These are phyloP conservation scores for Imbricaverruca yamaguchii DNA, from an alignment of 2,888 invertebrate genomes.

Conservation along the genomic window DNA sequence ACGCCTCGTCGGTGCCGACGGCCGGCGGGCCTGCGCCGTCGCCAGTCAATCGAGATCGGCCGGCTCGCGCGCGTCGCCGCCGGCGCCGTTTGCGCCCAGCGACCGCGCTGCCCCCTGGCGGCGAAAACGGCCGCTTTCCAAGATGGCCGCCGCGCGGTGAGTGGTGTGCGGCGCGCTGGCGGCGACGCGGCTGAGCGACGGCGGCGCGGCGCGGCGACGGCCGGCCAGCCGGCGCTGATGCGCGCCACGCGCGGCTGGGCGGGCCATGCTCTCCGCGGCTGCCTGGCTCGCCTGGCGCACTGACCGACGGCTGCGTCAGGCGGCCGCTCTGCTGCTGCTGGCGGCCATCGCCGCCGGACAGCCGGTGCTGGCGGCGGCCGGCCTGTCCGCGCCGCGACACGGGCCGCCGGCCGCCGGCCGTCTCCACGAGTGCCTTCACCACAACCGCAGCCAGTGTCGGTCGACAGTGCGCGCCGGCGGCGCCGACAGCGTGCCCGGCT, in stretches of 20 bases:
- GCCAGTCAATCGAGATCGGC: background rate
- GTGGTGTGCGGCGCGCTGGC: background rate
- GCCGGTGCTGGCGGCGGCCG: background rate
- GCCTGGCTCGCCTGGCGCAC: background rate
- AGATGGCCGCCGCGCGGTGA: background rate
- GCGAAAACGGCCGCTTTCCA: background rate
- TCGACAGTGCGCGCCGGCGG: background rate
- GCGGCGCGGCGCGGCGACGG: background rate
- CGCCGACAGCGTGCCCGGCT: background rate
- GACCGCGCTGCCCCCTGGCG: background rate
- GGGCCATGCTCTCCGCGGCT: background rate
- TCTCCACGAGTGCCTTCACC: constrained; percentile 5
- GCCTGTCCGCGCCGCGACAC: background rate
- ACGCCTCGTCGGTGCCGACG: background rate
- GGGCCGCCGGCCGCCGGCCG: background rate
- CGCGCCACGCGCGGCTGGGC: background rate
- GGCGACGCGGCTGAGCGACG: background rate
- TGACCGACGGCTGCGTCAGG: background rate
- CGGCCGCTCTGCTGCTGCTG: background rate
- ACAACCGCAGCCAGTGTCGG: background rate
- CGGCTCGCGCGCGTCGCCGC: background rate
- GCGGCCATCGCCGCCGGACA: background rate
- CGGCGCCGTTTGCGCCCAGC: background rate
- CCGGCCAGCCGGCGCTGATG: background rate
- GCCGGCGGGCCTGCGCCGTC: background rate